Evolutionary conservation across 2,797 vertebrate genomes (phyloP), one percentile per base, ranked within the genome.

Genomic region (Benthosema pterotum): DNA sequence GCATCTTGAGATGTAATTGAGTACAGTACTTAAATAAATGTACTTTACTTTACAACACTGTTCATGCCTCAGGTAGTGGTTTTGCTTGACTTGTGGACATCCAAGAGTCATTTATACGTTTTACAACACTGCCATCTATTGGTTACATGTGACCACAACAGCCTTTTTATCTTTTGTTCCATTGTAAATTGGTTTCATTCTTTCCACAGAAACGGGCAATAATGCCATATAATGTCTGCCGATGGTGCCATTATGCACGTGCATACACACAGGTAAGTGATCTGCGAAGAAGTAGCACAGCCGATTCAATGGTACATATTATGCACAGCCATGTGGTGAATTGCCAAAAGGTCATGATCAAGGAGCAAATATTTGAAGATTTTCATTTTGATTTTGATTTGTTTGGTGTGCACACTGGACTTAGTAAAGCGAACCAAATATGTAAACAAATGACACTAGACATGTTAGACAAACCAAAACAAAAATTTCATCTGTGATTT

Each of bases 161-260:
- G 12, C 8, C 9, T n/a, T 17, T 57, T 43, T 2, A 57, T 15
- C 2, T 0, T 28, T n/a, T n/a, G n/a, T n/a, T n/a, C n/a, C 11
- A 49, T 5, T 11, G n/a, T 75, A 5, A 78, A 43, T 8, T 60
- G 1, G 1, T 47, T 17, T 68, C 11, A 74, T 1, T 70, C 1
- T 38, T 9, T 48, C 54, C 32, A 59, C 89, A 92, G 91, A 92
- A 67, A 86, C 59, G 19, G 77, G 86, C 18, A 91, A 86, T 52
- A 92, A 91, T 17, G 84, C 86, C 67, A 89, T 90, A 42, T 91
- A 84, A 79, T 0, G 0, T 9, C 60, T 54, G 71, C 15, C 16
- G 32, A 38, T 5, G 22, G 14, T 50, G 12, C 60, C 65, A n/a
- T 25, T 11, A 65, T 47, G 51, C 47, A 56, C 49, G 28, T 49